Evolutionary conservation across 2,797 vertebrate species (phyloP).

Genomic region (Lycodopsis pacificus): DNA sequence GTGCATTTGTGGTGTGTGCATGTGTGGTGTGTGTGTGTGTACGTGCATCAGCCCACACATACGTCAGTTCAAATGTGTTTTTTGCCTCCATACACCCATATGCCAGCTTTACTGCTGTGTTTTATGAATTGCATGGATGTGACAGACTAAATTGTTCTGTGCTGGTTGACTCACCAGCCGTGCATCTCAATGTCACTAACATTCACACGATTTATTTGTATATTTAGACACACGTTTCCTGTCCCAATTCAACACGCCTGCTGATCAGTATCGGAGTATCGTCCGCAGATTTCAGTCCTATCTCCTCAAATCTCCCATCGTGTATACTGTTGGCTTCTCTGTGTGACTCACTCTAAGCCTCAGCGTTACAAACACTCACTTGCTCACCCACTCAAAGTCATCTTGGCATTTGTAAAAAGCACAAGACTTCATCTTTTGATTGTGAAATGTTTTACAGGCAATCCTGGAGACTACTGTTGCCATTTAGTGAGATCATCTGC

Average conservation of each 20-base stretch:
- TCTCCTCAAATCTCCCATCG: conserved; percentile 54
- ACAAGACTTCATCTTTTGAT: conserved; percentile 43
- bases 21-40: not conserved
- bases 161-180: conserved; percentile 9
- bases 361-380: conserved; percentile 60
- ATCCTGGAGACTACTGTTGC: conserved; percentile 27
- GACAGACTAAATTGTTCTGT: conserved; percentile 8
- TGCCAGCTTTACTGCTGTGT: not conserved
- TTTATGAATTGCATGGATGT: conserved; percentile 24
- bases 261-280: conserved; percentile 44
- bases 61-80: conserved; percentile 20
- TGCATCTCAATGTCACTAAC: conserved; percentile 7
- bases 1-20: conserved; percentile 10
- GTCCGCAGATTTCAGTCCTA: conserved; percentile 44
- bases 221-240: conserved; percentile 25
- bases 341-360: conserved; percentile 64
- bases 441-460: conserved; percentile 31
- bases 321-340: conserved; percentile 47
- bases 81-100: conserved; percentile 1
- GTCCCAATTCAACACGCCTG: conserved; percentile 23
- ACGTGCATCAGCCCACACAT: conserved; percentile 10
- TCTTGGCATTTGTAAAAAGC: conserved; percentile 48
- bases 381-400: conserved; percentile 68
- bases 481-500: conserved; percentile 24
- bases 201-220: conserved; percentile 13